Percentiles rank a stretch among this genome's conserved stretches.
phyloP scores from a whole-genome alignment of 2,888 invertebrate genomes.

The Eristalis arbustorum region DNA sequence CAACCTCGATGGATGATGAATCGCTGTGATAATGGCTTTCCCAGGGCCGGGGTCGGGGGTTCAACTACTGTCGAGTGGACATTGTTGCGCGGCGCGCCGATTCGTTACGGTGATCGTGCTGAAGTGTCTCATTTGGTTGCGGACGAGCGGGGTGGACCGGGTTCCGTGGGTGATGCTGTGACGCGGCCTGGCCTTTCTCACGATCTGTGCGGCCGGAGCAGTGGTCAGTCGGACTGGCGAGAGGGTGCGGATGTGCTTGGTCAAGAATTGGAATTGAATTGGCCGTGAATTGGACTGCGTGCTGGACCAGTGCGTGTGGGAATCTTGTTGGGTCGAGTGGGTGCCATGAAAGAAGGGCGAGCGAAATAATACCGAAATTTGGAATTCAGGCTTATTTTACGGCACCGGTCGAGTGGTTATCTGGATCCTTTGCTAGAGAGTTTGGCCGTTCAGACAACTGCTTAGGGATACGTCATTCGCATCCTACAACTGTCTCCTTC shows the following conservation, averaged over 20 bases:
- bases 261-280: neutral
- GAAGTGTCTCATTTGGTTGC: neutral
- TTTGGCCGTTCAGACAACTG: too few relatives aligned
- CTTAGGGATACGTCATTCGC: too few relatives aligned
- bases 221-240: neutral
- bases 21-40: constrained; percentile 42
- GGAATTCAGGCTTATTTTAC: too few relatives aligned
- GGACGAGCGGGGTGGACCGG: neutral
- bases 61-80: neutral
- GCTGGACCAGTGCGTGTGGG: neutral
- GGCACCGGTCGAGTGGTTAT: too few relatives aligned
- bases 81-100: neutral
- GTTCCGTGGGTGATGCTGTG: neutral
- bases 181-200: neutral
- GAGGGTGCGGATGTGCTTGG: neutral
- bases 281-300: too few relatives aligned
- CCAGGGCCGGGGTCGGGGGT: neutral
- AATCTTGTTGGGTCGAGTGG: neutral
- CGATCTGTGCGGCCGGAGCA: neutral
- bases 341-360: too few relatives aligned
- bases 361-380: too few relatives aligned
- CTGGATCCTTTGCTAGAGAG: too few relatives aligned
- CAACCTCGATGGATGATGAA: constrained; percentile 40
- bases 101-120: neutral
- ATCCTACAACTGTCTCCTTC: too few relatives aligned